phyloP scores from a whole-genome alignment of 2,797 vertebrate species.

The Arnoldichthys spilopterus region DNA sequence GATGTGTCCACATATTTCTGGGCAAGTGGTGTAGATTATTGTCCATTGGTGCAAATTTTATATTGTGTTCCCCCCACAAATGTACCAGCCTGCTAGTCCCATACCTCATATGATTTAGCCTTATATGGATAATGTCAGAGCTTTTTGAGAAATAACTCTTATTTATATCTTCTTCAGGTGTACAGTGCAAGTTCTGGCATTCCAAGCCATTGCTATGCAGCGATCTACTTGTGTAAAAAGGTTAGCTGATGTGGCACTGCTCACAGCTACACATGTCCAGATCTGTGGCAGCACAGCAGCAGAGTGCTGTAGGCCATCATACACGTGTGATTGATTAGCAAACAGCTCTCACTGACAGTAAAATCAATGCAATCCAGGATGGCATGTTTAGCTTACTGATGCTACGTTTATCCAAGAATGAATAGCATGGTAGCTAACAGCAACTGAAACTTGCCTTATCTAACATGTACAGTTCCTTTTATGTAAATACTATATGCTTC shows the following conservation, averaged over 20 bases:
- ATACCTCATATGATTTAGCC: neutral
- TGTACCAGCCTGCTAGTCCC: neutral
- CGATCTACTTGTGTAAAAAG: neutral
- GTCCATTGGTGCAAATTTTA: no score
- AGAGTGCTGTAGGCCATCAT: neutral
- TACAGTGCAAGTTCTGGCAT: slow-evolving; percentile 2
- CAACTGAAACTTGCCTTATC: neutral
- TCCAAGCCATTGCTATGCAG: neutral
- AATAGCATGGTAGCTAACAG: neutral
- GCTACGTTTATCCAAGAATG: neutral
- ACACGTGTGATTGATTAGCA: neutral
- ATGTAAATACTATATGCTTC: neutral
- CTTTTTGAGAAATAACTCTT: neutral
- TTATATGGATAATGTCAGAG: neutral
- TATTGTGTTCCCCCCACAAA: neutral
- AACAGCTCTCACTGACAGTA: neutral
- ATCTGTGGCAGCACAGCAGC: slow-evolving; percentile 1
- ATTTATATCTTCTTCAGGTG: neutral
- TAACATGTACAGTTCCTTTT: neutral
- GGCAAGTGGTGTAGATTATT: no score
- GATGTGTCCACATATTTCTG: no score
- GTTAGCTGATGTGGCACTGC: neutral
- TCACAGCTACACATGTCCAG: slow-evolving; percentile 12
- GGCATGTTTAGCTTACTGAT: neutral
- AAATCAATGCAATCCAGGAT: neutral